Percentiles rank a stretch among this genome's conserved stretches.
Conservation (phyloP, 2,888 invertebrate species). For the Epinotia nisella region DNA sequence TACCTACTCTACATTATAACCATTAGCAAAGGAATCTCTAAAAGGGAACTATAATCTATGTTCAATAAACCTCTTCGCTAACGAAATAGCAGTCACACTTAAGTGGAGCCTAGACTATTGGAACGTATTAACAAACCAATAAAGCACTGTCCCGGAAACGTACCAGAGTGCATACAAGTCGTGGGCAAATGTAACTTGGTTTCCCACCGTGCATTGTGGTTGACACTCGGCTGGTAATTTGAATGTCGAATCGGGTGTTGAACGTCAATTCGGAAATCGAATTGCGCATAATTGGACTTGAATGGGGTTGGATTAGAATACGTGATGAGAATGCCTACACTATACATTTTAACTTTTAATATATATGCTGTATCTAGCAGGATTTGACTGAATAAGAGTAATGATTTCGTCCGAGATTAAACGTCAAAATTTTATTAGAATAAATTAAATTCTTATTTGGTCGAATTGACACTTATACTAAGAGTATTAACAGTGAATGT, state of each 20-base stretch:
- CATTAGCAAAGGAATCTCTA: constrained; percentile 4
- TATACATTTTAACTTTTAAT: not conserved
- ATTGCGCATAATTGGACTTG: constrained; percentile 25
- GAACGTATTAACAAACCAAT: constrained; percentile 22
- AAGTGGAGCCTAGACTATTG: constrained; percentile 25
- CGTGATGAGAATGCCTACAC: not conserved
- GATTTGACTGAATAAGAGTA: no score
- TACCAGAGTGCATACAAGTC: not conserved
- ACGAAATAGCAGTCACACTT: constrained; percentile 10
- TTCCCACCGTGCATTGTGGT: constrained; percentile 8
- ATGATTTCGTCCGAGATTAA: no score
- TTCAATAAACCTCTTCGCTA: constrained; percentile 4
- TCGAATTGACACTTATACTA: no score
- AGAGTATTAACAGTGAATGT: no score
- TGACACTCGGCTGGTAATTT: constrained; percentile 25
- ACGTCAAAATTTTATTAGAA: no score
- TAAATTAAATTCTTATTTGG: no score
- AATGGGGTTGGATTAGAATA: not conserved
- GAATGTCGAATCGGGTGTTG: constrained; percentile 20
- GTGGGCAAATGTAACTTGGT: constrained; percentile 4
- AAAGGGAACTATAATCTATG: constrained; percentile 2
- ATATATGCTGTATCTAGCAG: no score
- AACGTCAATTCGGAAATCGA: constrained; percentile 4
- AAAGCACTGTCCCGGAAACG: not conserved
- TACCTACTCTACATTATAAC: not conserved